A percentile compares a stretch with the other conserved stretches of the same genome.
Evolutionary conservation across 2,888 invertebrate genomes (phyloP).

Genomic region (Tiliacea citrago): DNA sequence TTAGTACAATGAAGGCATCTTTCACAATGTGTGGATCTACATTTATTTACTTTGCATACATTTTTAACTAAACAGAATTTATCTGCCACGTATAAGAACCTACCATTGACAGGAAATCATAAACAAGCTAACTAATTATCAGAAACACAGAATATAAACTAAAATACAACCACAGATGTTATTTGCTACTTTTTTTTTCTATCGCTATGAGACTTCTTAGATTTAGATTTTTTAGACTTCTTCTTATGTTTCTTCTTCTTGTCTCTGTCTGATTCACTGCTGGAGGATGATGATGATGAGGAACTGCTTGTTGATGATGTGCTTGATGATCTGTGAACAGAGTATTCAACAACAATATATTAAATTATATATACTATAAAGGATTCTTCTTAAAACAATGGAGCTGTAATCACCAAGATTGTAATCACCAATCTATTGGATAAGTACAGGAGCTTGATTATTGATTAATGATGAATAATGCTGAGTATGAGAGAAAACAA

Average conservation of each 20-base stretch:
- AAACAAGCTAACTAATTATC: not conserved
- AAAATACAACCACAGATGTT: slow-evolving; percentile 31
- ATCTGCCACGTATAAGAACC: not conserved
- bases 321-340: slow-evolving; percentile 78
- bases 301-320: slow-evolving; percentile 77
- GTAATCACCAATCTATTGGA: too few species aligned
- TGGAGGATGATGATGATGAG: slow-evolving; percentile 76
- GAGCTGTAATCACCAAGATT: too few species aligned
- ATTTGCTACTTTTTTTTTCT: slow-evolving; percentile 79
- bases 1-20: not conserved
- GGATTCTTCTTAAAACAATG: too few species aligned
- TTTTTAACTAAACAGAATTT: not conserved
- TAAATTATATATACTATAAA: too few species aligned
- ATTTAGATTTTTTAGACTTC: slow-evolving; percentile 79
- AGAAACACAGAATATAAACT: not conserved
- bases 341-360: not conserved
- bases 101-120: not conserved
- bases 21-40: not conserved
- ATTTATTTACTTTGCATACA: slow-evolving; percentile 1
- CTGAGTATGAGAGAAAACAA: too few species aligned
- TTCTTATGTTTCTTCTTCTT: slow-evolving; percentile 76
- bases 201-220: slow-evolving; percentile 73
- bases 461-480: too few species aligned
- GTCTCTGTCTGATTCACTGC: slow-evolving; percentile 77
- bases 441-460: too few species aligned